Base-by-base conservation (phyloP, 2,888 invertebrate species). In the Saturnia pavonia region DNA sequence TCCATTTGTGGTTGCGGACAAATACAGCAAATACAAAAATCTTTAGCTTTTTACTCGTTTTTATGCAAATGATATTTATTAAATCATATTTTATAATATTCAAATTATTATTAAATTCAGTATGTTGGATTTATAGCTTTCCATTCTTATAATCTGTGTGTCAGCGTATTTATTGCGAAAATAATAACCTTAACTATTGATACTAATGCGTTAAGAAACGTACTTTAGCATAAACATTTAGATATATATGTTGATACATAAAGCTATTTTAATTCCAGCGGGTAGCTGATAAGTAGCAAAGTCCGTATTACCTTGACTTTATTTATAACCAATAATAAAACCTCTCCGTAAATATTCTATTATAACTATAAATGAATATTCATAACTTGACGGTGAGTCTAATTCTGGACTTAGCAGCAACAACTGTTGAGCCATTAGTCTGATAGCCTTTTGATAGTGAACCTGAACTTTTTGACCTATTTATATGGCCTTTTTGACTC, bases 231-330 rank as follows among this genome's bases (percentile, higher is more conserved):
- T 87, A 86, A 68, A 67, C 88, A 77, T 67, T 73, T 76, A 77
- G 82, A 89, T 87, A 86, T 87, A 85, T 86, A 83, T 76, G 76
- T 75, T 79, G 76, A 75, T 72, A 73, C 71, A 81, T 85, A 83
- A 86, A 84, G 80, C 78, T 75, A 74, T 76, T 85, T 88, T 86
- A 86, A 88, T 86, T 83, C 78, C 75, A 76, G 77, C 73, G 78
- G 77, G 76, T 72, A 72, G 45, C 51, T 19, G 40, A 65, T 65
- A 8, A n/a, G 40, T 65, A 40, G 16, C n/a, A 1, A 65, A 16
- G n/a, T 65, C 40, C 40, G 16, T 40, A 12, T 25, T 9, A 27
- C 57, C 27, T 60, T 60, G 11, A 60, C 9, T 11, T 11, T 54
- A 22, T 22, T 54, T 22, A 8, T 54, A 22, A n/a, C 54, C 22